Evolutionary conservation across 2,113 vertebrate species (phyloP).

Genomic region (Motacilla alba): DNA sequence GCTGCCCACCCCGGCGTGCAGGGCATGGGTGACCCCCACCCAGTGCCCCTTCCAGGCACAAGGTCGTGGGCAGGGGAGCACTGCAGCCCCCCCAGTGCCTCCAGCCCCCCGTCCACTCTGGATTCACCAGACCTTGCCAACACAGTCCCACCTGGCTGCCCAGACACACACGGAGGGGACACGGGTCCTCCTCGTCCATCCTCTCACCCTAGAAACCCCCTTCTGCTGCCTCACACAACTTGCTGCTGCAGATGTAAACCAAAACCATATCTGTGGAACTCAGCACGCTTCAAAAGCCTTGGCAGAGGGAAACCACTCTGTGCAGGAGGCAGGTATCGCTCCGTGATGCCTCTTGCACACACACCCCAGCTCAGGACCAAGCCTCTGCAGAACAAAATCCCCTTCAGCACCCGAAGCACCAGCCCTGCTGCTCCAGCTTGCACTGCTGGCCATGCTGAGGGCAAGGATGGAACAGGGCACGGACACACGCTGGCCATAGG

Average conservation of each 20-base stretch:
- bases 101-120: accelerated
- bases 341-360: accelerated
- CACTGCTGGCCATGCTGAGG: background rate
- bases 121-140: background rate
- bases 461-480: accelerated
- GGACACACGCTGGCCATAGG: background rate
- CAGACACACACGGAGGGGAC: accelerated
- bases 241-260: accelerated
- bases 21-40: background rate
- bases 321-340: background rate
- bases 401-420: background rate
- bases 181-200: accelerated
- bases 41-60: background rate
- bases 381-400: background rate
- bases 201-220: background rate
- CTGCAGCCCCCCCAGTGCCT: background rate
- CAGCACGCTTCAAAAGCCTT: background rate
- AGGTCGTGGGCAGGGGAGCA: accelerated
- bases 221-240: background rate
- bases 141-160: accelerated
- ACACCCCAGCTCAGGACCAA: background rate
- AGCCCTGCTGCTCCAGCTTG: background rate
- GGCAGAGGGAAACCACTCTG: background rate
- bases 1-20: accelerated
- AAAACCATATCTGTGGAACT: accelerated